Conservation (phyloP, 2,113 vertebrate genomes). For the Lanius ludovicianus region DNA sequence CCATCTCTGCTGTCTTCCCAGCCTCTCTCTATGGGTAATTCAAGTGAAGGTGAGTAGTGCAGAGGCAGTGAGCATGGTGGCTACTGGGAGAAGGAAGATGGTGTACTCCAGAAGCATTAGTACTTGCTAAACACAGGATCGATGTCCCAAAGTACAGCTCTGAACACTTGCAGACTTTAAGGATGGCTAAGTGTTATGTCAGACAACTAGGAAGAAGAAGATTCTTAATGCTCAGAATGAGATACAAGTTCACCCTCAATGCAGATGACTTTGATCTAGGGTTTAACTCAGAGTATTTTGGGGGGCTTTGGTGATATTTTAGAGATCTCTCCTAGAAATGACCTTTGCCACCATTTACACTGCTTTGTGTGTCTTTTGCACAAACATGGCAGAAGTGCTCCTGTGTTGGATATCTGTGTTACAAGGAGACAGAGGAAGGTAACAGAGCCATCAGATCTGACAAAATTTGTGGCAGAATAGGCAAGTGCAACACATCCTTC, state of each 20-base stretch:
- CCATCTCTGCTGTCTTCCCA: background rate
- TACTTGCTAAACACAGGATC: background rate
- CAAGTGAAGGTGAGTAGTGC: background rate
- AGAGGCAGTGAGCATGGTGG: background rate
- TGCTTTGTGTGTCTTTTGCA: rapidly evolving
- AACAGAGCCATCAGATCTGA: background rate
- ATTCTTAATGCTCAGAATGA: background rate
- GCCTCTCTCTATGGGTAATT: background rate
- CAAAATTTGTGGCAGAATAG: background rate
- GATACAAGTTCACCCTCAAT: background rate
- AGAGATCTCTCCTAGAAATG: background rate
- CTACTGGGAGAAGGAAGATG: background rate
- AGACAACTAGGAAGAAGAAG: background rate
- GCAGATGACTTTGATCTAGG: background rate
- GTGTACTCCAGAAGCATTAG: background rate
- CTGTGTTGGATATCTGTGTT: background rate
- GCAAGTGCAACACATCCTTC: background rate
- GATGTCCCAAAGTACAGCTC: background rate
- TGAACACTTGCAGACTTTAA: background rate
- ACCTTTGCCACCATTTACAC: background rate
- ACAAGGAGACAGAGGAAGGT: background rate
- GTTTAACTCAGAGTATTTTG: background rate
- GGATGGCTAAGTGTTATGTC: background rate
- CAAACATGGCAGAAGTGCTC: rapidly evolving
- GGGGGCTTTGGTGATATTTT: background rate